A percentile compares a stretch with the other conserved stretches of the same genome.
phyloP scores from a whole-genome alignment of 1,140 invertebrate species.

The Bombus confusus region DNA sequence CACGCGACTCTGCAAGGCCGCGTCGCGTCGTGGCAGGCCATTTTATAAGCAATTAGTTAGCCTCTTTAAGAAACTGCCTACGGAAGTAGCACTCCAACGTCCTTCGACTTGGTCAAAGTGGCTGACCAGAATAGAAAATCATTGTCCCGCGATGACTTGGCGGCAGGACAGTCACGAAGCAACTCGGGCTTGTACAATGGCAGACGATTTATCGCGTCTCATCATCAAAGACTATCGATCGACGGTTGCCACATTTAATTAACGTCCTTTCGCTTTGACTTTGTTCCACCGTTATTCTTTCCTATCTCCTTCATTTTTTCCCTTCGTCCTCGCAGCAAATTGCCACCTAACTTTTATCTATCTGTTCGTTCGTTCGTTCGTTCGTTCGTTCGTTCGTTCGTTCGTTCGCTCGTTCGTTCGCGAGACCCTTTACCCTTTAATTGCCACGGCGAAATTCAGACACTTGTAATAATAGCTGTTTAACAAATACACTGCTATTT shows the following conservation, averaged over 20 bases:
- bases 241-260: not conserved
- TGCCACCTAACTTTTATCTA: no score
- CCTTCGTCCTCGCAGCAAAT: not conserved
- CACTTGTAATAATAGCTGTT: no score
- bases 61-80: constrained; percentile 63
- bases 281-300: not conserved
- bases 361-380: no score
- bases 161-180: constrained; percentile 14
- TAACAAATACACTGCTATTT: no score
- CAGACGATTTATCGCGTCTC: constrained; percentile 1
- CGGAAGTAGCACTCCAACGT: constrained; percentile 27
- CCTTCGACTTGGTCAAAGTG: constrained; percentile 46
- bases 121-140: constrained; percentile 50
- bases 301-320: not conserved
- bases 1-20: constrained; percentile 68
- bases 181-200: not conserved
- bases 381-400: no score
- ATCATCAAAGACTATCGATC: constrained; percentile 12
- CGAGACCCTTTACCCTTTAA: no score
- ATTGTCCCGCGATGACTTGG: constrained; percentile 39
- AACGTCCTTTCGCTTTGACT: not conserved
- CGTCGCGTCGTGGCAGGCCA: constrained; percentile 57
- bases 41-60: constrained; percentile 73
- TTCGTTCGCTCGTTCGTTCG: no score
- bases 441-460: no score